Evolutionary conservation across 2,113 vertebrate genomes (phyloP).

Genomic region (Dunckerocampus dactyliophorus): DNA sequence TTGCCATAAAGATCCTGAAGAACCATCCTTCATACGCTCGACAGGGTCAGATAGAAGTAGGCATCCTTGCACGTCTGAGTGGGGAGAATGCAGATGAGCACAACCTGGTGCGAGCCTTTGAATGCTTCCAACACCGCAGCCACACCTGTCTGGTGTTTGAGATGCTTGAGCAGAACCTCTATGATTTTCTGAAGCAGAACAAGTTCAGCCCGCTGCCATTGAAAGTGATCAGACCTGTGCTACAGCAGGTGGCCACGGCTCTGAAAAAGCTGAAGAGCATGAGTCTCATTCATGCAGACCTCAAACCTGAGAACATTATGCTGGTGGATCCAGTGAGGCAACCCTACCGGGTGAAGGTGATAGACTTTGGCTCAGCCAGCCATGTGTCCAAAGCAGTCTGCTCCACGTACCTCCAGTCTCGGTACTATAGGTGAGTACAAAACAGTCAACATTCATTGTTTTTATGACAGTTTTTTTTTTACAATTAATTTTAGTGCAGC

Average conservation of each 20-base stretch:
- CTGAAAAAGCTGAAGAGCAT: conserved; percentile 97
- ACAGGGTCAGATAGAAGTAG: conserved; percentile 97
- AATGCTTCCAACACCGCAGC: conserved; percentile 97
- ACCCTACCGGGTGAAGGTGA: conserved; percentile 97
- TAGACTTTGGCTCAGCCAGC: conserved; percentile 98
- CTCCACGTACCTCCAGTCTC: conserved; percentile 97
- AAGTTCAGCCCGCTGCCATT: conserved; percentile 97
- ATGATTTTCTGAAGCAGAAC: conserved; percentile 98
- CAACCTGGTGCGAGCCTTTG: conserved; percentile 95
- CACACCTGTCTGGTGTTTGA: conserved; percentile 98
- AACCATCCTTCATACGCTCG: conserved; percentile 97
- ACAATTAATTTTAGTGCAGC: neutral
- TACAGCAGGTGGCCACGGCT: conserved; percentile 97
- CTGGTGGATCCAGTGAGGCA: conserved; percentile 96
- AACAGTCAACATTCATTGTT: neutral
- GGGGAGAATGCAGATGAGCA: conserved; percentile 95
- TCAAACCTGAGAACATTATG: conserved; percentile 99
- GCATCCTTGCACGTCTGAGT: conserved; percentile 93
- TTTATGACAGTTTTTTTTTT: neutral
- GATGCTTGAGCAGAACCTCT: conserved; percentile 98
- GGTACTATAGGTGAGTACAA: conserved; percentile 93
- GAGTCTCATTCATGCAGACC: conserved; percentile 98
- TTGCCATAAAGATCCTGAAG: conserved; percentile 97
- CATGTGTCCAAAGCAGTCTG: conserved; percentile 99
- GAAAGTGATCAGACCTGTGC: conserved; percentile 96